Evolutionary conservation across 2,113 vertebrate species (phyloP).

Genomic region (Tonatia bakeri): DNA sequence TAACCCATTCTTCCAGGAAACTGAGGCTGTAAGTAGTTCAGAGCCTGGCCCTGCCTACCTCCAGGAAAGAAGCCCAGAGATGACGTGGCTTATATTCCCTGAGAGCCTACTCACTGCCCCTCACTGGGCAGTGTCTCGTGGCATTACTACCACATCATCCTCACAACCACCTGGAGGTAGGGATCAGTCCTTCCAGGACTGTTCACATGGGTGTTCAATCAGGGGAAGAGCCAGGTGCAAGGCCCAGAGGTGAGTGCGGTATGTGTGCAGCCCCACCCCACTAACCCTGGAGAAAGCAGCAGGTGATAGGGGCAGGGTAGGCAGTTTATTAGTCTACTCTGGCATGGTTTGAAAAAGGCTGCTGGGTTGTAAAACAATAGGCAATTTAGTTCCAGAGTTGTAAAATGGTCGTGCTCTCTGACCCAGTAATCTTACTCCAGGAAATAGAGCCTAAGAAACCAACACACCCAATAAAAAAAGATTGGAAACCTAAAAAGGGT

Average conservation of each 20-base stretch:
- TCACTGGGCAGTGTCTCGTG: not conserved
- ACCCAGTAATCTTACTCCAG: not conserved
- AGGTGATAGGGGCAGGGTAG: not conserved
- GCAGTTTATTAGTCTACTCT: not conserved
- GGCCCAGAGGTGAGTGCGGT: not conserved
- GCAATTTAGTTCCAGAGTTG: not conserved
- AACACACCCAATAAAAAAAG: not conserved
- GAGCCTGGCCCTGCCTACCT: not conserved
- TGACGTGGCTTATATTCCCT: not conserved
- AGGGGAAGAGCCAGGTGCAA: no score
- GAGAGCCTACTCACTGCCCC: not conserved
- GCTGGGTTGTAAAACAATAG: not conserved
- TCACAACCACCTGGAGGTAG: not conserved
- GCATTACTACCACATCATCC: not conserved
- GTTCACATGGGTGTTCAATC: not conserved
- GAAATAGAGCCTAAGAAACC: constrained; percentile 20
- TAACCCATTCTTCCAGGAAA: not conserved
- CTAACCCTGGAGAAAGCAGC: not conserved
- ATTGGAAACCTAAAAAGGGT: not conserved
- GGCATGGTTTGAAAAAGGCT: not conserved
- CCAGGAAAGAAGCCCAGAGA: not conserved
- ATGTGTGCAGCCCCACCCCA: no score
- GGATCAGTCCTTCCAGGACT: not conserved
- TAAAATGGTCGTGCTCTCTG: not conserved
- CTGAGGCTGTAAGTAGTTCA: not conserved